These are phyloP conservation scores for Trichogramma pretiosum DNA, from an alignment of 1,140 invertebrate species.

Conservation along the genomic window DNA sequence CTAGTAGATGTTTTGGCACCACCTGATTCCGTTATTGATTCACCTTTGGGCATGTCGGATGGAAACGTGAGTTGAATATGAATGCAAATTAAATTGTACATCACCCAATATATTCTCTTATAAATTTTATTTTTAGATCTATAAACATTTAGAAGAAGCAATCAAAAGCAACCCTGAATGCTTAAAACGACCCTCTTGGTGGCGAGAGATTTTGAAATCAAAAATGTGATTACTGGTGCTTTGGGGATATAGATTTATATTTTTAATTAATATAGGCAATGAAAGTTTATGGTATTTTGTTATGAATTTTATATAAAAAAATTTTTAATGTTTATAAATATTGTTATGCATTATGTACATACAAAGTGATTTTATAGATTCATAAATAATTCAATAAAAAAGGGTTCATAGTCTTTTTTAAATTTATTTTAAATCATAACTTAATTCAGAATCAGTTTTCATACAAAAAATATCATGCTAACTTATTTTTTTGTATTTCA, in stretches of 20 bases:
- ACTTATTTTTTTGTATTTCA: too few species aligned
- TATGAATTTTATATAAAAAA: slow-evolving; percentile 9
- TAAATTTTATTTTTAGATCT: slow-evolving; percentile 58
- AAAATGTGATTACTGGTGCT: slow-evolving; percentile 33
- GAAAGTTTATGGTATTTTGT: slow-evolving; percentile 2
- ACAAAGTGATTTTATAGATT: too few species aligned
- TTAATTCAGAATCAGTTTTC: too few species aligned
- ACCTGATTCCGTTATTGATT: slow-evolving; percentile 79
- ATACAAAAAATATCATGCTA: too few species aligned
- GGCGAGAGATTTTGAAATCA: slow-evolving; percentile 56
- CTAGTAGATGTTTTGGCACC: slow-evolving; percentile 80
- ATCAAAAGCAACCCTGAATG: slow-evolving; percentile 62
- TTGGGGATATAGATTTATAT: not conserved
- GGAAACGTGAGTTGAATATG: slow-evolving; percentile 54
- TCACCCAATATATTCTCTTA: slow-evolving; percentile 9
- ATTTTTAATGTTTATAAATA: slow-evolving; percentile 4
- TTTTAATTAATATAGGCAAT: not conserved
- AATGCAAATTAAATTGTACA: slow-evolving; percentile 6
- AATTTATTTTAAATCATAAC: too few species aligned
- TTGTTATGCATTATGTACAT: slow-evolving; percentile 2
- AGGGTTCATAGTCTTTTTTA: too few species aligned
- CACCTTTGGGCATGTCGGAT: slow-evolving; percentile 74
- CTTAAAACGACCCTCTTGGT: slow-evolving; percentile 69
- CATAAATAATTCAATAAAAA: slow-evolving; percentile 1
- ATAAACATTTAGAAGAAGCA: slow-evolving; percentile 70